These are phyloP conservation scores for Centropristis striata DNA, from an alignment of 2,113 vertebrate species.

Conservation along the genomic window DNA sequence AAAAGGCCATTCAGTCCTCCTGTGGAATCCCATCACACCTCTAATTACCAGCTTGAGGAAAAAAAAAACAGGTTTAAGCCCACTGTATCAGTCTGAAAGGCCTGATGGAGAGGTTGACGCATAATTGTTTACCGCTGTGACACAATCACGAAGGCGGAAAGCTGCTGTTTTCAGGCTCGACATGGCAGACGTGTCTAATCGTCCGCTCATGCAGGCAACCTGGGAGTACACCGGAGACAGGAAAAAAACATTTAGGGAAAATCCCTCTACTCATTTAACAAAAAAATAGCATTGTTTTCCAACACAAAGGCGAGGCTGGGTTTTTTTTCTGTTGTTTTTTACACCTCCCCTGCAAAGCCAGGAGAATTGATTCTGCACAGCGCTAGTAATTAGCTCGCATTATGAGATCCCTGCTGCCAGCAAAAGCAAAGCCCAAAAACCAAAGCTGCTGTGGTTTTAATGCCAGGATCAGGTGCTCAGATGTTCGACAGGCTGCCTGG, in stretches of 20 bases:
- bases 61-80: slow-evolving; percentile 14
- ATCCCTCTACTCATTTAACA: slow-evolving; percentile 22
- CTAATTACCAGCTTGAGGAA: slow-evolving; percentile 58
- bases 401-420: slow-evolving; percentile 52
- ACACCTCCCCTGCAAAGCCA: slow-evolving; percentile 33
- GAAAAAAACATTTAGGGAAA: not conserved
- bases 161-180: slow-evolving; percentile 27
- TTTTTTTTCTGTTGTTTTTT: not conserved
- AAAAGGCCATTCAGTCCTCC: slow-evolving; percentile 54
- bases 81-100: not conserved
- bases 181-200: slow-evolving; percentile 15
- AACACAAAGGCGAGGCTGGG: not conserved
- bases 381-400: slow-evolving; percentile 57
- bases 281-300: slow-evolving; percentile 17
- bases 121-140: slow-evolving; percentile 41
- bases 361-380: slow-evolving; percentile 61
- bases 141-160: not conserved
- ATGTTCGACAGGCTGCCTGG: slow-evolving; percentile 66
- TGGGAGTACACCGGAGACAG: not conserved
- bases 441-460: slow-evolving; percentile 63
- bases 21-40: slow-evolving; percentile 51
- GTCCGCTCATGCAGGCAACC: slow-evolving; percentile 5
- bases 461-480: slow-evolving; percentile 64
- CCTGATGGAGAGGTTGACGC: slow-evolving; percentile 26
- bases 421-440: slow-evolving; percentile 43